A percentile compares a stretch with the other conserved stretches of the same genome.
phyloP scores from a whole-genome alignment of 2,797 vertebrate genomes.

The Dendrocincla tyrannina region DNA sequence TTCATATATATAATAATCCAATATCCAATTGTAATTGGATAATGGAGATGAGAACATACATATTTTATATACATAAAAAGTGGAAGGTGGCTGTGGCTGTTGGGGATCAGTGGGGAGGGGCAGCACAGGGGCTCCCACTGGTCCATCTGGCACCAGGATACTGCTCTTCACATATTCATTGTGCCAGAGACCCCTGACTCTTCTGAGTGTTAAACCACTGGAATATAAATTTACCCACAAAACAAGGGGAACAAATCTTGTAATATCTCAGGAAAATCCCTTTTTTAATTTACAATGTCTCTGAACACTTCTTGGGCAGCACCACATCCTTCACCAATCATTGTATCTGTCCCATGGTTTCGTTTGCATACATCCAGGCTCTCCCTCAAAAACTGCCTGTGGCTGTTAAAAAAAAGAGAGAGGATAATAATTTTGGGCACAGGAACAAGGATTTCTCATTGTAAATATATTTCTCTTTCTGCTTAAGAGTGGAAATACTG shows the following conservation, averaged over 20 bases:
- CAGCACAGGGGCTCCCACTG: background rate
- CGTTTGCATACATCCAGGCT: rapidly evolving
- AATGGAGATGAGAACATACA: background rate
- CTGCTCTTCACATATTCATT: background rate
- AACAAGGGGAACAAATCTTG: background rate
- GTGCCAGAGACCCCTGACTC: background rate
- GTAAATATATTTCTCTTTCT: background rate
- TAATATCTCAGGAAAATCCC: background rate
- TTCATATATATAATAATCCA: background rate
- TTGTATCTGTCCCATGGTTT: rapidly evolving
- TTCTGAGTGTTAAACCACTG: background rate
- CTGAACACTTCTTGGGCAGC: background rate
- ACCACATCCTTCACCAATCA: rapidly evolving
- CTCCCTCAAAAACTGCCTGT: background rate
- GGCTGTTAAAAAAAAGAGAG: background rate
- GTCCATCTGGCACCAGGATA: rapidly evolving
- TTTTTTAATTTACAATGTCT: background rate
- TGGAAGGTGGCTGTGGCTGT: background rate
- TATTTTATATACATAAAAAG: background rate
- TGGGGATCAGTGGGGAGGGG: background rate
- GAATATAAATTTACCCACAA: background rate
- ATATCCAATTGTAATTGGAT: background rate
- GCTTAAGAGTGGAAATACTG: background rate
- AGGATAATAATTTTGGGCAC: background rate
- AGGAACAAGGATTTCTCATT: background rate